These are phyloP conservation scores for Cyphomyrmex costatus DNA, from an alignment of 1,140 invertebrate genomes.

Conservation along the genomic window DNA sequence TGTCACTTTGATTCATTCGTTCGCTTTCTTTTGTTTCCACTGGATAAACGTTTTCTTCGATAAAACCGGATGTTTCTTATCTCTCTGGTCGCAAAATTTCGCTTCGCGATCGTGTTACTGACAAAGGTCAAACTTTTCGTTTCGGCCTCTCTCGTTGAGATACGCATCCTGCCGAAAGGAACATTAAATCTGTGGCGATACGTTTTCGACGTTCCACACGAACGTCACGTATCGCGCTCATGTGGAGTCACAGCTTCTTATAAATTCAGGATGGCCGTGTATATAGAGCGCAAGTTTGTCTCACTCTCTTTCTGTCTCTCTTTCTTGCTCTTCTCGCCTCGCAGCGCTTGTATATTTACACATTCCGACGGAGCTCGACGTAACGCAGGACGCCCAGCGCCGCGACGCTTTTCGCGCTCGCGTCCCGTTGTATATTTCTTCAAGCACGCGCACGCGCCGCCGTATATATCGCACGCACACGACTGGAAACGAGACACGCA, in stretches of 20 bases:
- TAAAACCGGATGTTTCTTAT: constrained; percentile 25
- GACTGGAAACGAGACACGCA: constrained; percentile 22
- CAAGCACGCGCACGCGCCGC: constrained; percentile 74
- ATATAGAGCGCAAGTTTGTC: constrained; percentile 71
- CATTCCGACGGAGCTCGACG: constrained; percentile 82
- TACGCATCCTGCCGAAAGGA: constrained; percentile 44
- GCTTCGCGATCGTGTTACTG: constrained; percentile 29
- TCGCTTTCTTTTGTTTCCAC: background rate
- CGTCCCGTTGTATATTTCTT: constrained; percentile 85
- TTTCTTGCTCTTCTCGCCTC: constrained; percentile 37
- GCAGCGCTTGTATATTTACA: constrained; percentile 84
- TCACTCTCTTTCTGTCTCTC: constrained; percentile 62
- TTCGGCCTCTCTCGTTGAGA: constrained; percentile 24
- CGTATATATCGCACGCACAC: constrained; percentile 51
- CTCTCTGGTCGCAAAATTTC: constrained; percentile 4
- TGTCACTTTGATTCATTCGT: background rate
- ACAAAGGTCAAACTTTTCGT: constrained; percentile 29
- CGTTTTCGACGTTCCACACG: constrained; percentile 40
- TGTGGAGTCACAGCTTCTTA: constrained; percentile 73
- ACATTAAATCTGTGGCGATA: constrained; percentile 39
- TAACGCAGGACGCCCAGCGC: constrained; percentile 84
- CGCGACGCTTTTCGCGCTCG: constrained; percentile 84
- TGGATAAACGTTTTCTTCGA: background rate
- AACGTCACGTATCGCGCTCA: constrained; percentile 65
- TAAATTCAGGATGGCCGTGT: constrained; percentile 75